These are phyloP conservation scores for Pherbina coryleti DNA, from an alignment of 2,888 invertebrate species.

Conservation along the genomic window DNA sequence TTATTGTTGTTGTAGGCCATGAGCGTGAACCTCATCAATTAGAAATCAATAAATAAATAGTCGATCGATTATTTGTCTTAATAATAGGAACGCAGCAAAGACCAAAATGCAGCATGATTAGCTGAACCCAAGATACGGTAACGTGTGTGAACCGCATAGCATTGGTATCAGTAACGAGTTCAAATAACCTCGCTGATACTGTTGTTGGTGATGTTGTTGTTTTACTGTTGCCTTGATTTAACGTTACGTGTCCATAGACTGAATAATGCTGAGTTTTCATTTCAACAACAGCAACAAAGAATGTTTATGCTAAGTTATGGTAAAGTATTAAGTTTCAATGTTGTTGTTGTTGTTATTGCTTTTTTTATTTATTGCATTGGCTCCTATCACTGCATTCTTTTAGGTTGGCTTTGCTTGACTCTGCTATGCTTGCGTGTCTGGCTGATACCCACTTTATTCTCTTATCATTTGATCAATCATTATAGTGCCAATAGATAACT, in stretches of 20 bases:
- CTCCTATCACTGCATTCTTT: neutral
- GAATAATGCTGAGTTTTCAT: too few relatives aligned
- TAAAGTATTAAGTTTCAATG: neutral
- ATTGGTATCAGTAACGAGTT: neutral
- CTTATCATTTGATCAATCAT: too few relatives aligned
- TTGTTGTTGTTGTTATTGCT: neutral
- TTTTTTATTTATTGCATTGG: neutral
- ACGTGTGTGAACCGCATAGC: neutral
- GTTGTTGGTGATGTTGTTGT: slow-evolving; percentile 6
- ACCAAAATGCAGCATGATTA: neutral
- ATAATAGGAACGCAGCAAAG: slow-evolving; percentile 45
- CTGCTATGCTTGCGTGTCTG: neutral
- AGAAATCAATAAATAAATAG: slow-evolving; percentile 62
- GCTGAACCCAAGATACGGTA: neutral
- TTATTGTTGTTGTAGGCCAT: neutral
- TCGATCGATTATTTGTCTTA: slow-evolving; percentile 64
- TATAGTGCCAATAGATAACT: too few relatives aligned
- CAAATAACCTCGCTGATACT: neutral
- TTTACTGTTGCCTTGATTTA: neutral
- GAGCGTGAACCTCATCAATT: slow-evolving; percentile 54
- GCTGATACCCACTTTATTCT: too few relatives aligned
- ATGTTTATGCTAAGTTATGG: too few relatives aligned
- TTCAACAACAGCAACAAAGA: too few relatives aligned
- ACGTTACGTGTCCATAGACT: too few relatives aligned
- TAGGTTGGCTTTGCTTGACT: neutral